phyloP scores from a whole-genome alignment of 2,797 vertebrate genomes.

The Melanotaenia pygmaea region DNA sequence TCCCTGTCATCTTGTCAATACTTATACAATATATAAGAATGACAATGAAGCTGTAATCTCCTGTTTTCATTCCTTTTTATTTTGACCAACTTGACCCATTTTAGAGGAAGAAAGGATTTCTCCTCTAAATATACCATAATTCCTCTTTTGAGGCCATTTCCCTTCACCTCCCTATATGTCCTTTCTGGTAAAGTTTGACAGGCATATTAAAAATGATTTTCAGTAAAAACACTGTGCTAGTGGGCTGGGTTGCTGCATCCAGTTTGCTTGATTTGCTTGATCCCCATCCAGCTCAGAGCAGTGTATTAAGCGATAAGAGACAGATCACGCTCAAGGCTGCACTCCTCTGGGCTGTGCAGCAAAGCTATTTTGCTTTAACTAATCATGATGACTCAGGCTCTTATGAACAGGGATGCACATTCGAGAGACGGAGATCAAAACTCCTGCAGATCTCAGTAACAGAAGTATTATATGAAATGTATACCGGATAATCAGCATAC shows the following conservation, averaged over 20 bases:
- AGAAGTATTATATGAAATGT: constrained; percentile 40
- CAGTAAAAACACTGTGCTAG: constrained; percentile 3
- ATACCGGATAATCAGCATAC: constrained; percentile 23
- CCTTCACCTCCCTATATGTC: constrained; percentile 5
- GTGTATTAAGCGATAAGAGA: constrained; percentile 66
- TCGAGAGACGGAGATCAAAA: constrained; percentile 46
- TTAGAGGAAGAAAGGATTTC: background rate
- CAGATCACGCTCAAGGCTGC: constrained; percentile 44
- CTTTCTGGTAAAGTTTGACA: background rate
- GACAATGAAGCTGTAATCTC: background rate
- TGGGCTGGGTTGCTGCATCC: constrained; percentile 18
- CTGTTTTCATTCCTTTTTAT: background rate
- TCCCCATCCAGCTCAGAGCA: constrained; percentile 53
- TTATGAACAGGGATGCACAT: constrained; percentile 44
- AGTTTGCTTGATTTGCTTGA: constrained; percentile 54
- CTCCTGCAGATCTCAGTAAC: constrained; percentile 37
- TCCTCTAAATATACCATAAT: background rate
- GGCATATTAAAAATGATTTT: constrained; percentile 17
- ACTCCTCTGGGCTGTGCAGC: constrained; percentile 42
- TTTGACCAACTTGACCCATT: background rate
- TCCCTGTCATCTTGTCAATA: background rate
- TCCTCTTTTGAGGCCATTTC: background rate
- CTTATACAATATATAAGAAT: background rate
- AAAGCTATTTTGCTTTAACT: constrained; percentile 64
- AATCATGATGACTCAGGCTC: constrained; percentile 53